phyloP scores from a whole-genome alignment of 2,113 vertebrate genomes.

The Lamprologus lemairii region DNA sequence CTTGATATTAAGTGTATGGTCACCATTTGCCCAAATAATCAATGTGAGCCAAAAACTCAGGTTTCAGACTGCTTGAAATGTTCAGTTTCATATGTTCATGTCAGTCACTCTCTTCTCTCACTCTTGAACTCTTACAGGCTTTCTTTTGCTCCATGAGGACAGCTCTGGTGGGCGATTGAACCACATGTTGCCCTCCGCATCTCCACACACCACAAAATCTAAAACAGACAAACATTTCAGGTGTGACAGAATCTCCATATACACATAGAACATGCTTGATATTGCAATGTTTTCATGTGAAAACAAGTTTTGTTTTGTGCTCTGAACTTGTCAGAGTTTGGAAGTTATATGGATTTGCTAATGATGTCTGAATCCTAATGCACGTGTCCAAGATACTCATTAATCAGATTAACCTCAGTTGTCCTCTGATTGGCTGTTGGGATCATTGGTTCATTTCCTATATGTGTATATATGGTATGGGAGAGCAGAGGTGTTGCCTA shows the following conservation, averaged over 20 bases:
- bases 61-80: not conserved
- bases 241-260: not conserved
- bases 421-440: not conserved
- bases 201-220: constrained; percentile 70
- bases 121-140: constrained; percentile 45
- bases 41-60: not conserved
- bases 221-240: not conserved
- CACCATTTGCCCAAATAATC: not conserved
- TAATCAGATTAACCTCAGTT: not conserved
- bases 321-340: not conserved
- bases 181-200: constrained; percentile 69
- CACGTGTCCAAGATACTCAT: not conserved
- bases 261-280: not conserved
- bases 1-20: not conserved
- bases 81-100: not conserved
- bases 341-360: not conserved
- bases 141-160: constrained; percentile 43
- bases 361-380: not conserved
- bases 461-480: not conserved
- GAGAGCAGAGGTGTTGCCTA: not conserved
- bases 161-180: constrained; percentile 31
- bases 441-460: not conserved
- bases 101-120: not conserved
- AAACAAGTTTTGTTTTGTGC: not conserved
- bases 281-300: not conserved